A percentile compares a stretch with the other conserved stretches of the same genome.
phyloP scores from a whole-genome alignment of 2,113 vertebrate species.

The Cacatua alba region DNA sequence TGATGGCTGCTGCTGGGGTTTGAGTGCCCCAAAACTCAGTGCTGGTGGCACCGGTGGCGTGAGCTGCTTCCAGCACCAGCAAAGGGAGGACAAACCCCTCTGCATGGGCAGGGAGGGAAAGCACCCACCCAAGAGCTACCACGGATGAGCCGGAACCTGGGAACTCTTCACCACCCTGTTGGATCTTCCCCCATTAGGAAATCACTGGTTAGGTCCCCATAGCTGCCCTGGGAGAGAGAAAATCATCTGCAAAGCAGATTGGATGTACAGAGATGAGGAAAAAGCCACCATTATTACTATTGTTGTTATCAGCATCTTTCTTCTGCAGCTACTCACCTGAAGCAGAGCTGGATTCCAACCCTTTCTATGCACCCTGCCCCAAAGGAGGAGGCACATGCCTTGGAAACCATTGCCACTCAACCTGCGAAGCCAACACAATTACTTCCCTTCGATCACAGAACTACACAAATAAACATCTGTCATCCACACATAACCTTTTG shows the following conservation, averaged over 20 bases:
- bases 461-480: not conserved
- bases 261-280: not conserved
- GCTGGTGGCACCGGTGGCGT: accelerated
- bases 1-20: not conserved
- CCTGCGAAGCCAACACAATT: not conserved
- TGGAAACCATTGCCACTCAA: accelerated
- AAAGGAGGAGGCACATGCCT: not conserved
- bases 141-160: accelerated
- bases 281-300: not conserved
- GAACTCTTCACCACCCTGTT: accelerated
- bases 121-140: not conserved
- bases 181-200: not conserved
- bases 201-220: not conserved
- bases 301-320: accelerated
- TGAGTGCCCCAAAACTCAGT: accelerated
- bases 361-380: accelerated
- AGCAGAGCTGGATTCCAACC: not conserved
- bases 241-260: not conserved
- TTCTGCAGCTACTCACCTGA: not conserved
- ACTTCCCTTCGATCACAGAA: not conserved
- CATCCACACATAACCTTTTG: not conserved
- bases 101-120: not conserved
- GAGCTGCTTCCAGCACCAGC: not conserved
- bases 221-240: not conserved
- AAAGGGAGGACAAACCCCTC: not conserved